A percentile compares a stretch with the other conserved stretches of the same genome.
phyloP scores from a whole-genome alignment of 2,113 vertebrate species.

The Amphiprion ocellaris region DNA sequence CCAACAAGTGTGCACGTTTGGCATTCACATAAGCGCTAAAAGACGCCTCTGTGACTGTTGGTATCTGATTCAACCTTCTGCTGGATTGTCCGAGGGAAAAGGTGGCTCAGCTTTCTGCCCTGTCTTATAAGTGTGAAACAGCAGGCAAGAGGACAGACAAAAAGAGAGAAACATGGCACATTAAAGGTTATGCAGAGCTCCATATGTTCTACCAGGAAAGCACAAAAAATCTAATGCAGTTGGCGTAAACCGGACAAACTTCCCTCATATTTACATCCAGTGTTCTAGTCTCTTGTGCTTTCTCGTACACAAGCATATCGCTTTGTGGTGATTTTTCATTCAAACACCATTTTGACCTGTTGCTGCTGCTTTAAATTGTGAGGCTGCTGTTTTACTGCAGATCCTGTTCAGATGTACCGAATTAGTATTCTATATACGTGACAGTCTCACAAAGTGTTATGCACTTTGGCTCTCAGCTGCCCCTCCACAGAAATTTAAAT shows the following conservation, averaged over 20 bases:
- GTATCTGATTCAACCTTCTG: constrained; percentile 52
- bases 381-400: not conserved
- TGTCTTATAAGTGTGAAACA: constrained; percentile 35
- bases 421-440: constrained; percentile 5
- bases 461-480: not conserved
- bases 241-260: not conserved
- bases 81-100: constrained; percentile 27
- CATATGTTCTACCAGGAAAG: not conserved
- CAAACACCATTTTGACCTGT: not conserved
- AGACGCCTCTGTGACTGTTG: constrained; percentile 19
- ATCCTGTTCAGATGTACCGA: not conserved
- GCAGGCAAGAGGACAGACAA: constrained; percentile 5
- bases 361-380: not conserved
- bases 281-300: not conserved
- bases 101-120: constrained; percentile 37
- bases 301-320: not conserved
- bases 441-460: not conserved
- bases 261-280: not conserved
- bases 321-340: not conserved
- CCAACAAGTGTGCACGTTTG: constrained; percentile 57
- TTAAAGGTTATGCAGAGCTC: constrained; percentile 4
- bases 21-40: constrained; percentile 8
- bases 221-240: not conserved
- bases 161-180: not conserved
- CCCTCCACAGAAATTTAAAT: not conserved